Conservation (phyloP, 92 coral and sea anemone species). For the Pocillopora grandis region DNA sequence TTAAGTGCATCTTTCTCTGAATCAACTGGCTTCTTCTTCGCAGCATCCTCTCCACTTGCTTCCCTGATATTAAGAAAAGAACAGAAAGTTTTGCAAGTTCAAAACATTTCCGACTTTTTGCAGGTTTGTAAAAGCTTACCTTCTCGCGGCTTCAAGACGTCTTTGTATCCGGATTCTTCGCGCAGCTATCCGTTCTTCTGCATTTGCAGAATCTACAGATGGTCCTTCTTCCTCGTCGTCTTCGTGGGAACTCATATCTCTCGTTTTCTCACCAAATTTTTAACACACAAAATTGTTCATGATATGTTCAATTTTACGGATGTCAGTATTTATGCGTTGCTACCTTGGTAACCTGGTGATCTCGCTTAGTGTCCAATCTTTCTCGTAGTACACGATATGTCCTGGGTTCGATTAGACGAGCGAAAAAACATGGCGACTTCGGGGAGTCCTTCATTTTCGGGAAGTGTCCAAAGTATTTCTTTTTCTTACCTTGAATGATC, state of each 20-base stretch:
- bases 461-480: neutral
- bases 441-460: neutral
- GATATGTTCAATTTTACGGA: no score
- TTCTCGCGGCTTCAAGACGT: slow-evolving; percentile 90
- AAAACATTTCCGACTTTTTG: neutral
- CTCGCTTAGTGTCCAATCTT: slow-evolving; percentile 20
- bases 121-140: slow-evolving; percentile 41
- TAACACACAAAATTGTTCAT: slow-evolving; percentile 11
- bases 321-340: slow-evolving; percentile 23
- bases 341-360: slow-evolving; percentile 58
- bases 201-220: slow-evolving; percentile 89
- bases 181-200: slow-evolving; percentile 98
- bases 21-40: slow-evolving; percentile 91
- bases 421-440: slow-evolving; percentile 20
- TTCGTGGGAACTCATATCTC: slow-evolving; percentile 82
- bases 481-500: neutral
- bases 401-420: neutral
- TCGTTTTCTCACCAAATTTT: neutral
- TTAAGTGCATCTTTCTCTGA: slow-evolving; percentile 95
- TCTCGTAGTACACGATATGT: neutral
- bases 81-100: neutral
- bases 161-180: slow-evolving; percentile 95
- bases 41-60: slow-evolving; percentile 93
- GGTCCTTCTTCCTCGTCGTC: slow-evolving; percentile 99
- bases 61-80: slow-evolving; percentile 50